phyloP scores from a whole-genome alignment of 2,888 invertebrate genomes.

The Campoplex capitator region DNA sequence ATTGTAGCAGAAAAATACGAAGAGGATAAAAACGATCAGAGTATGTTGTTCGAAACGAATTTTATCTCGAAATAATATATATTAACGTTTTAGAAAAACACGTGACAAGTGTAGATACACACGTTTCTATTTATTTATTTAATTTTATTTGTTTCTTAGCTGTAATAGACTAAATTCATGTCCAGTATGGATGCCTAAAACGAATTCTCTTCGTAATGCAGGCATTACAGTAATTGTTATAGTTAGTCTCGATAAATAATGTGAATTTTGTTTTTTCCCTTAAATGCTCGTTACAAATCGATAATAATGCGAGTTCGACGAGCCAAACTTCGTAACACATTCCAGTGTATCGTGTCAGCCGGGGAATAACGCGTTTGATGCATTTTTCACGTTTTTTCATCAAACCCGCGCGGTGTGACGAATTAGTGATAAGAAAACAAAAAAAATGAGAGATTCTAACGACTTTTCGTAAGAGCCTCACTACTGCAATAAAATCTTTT shows the following conservation, averaged over 20 bases:
- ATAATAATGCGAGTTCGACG: constrained; percentile 7
- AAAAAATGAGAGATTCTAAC: background rate
- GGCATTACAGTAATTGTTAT: constrained; percentile 14
- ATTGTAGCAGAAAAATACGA: constrained; percentile 8
- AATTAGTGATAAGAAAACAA: background rate
- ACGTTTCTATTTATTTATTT: background rate
- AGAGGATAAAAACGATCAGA: constrained; percentile 1
- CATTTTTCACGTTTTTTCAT: constrained; percentile 20
- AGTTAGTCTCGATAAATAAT: background rate
- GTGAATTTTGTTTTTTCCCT: constrained; percentile 6
- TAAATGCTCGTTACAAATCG: background rate
- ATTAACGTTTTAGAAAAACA: constrained; percentile 36
- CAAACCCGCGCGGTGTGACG: background rate
- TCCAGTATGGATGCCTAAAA: constrained; percentile 1
- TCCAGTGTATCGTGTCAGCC: constrained; percentile 2
- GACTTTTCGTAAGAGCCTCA: background rate
- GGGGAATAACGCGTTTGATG: background rate
- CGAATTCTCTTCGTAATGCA: background rate
- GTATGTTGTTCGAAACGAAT: background rate
- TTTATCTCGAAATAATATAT: constrained; percentile 32
- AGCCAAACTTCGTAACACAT: constrained; percentile 40
- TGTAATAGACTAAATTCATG: background rate
- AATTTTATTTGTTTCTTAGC: background rate
- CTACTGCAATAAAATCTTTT: background rate
- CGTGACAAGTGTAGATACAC: constrained; percentile 24